Evolutionary conservation across 2,113 vertebrate genomes (phyloP), one percentile per base, ranked within the genome.

Genomic region (Accipiter cooperii): DNA sequence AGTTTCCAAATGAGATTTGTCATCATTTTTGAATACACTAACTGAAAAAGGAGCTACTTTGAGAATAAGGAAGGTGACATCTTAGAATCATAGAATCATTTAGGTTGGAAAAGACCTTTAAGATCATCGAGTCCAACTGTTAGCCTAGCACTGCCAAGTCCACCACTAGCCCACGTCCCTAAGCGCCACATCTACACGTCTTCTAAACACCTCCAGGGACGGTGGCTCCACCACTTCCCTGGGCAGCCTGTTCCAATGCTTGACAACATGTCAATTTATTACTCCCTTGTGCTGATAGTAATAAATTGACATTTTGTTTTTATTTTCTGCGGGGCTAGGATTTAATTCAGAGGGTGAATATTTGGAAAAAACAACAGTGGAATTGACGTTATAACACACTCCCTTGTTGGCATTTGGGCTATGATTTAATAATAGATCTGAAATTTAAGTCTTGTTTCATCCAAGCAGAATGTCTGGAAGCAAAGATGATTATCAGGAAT

Each of bases 401-500:
- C n/a, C 34, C 42, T 76, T 82, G 77, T 57, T 94, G 79, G 57
- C 2, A 0, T 77, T 86, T 93, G 65, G 44, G 40, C 75, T 76
- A 29, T 34, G 60, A 86, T 90, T 96, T 85, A 85, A 69, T 79
- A 90, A 85, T 64, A 87, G 65, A 61, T 71, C 60, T 87, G 86
- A 87, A 95, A 89, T 95, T 89, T 61, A 76, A 92, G 80, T 75
- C 84, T 78, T 84, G 65, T 85, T 93, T 95, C 75, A 84, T 94
- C 74, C 81, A 94, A 84, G 63, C 83, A 68, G 93, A 87, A 94
- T 71, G 60, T 90, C 87, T 94, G 66, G 64, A 69, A 94, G 82
- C 79, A 82, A 89, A 84, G 68, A 89, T 85, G 51, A 95, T 92
- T 87, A 96, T 93, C 75, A 93, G 91, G 92, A 96, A 92, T 87